phyloP scores from a whole-genome alignment of 2,113 vertebrate species.

The Ptychochromis oligacanthus region DNA sequence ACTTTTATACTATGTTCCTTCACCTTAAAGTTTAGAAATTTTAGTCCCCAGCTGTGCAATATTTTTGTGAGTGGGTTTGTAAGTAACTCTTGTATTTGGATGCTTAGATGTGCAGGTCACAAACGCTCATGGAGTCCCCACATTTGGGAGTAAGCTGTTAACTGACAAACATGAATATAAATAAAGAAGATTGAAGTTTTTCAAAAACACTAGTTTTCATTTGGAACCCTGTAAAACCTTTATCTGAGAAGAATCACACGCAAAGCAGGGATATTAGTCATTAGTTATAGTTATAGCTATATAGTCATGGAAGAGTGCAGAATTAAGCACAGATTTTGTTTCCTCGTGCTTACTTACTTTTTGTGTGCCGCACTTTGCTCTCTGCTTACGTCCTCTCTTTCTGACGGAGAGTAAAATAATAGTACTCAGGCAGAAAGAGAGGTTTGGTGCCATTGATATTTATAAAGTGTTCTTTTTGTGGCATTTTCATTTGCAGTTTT shows the following conservation, averaged over 20 bases:
- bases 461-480: background rate
- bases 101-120: no score
- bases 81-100: no score
- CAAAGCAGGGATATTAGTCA: background rate
- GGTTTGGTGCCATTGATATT: background rate
- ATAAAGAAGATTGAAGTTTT: no score
- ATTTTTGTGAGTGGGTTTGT: no score
- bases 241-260: background rate
- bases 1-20: background rate
- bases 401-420: background rate
- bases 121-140: no score
- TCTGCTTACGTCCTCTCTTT: background rate
- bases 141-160: no score
- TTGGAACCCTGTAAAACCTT: background rate
- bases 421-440: background rate
- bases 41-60: no score
- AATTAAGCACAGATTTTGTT: no score
- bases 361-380: background rate
- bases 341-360: background rate
- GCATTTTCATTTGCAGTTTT: background rate
- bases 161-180: no score
- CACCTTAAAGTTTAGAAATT: background rate
- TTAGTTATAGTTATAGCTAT: background rate
- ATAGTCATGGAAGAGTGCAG: background rate
- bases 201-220: no score